These are phyloP conservation scores for Rutilus rutilus DNA, from an alignment of 2,113 vertebrate genomes.

Conservation along the genomic window DNA sequence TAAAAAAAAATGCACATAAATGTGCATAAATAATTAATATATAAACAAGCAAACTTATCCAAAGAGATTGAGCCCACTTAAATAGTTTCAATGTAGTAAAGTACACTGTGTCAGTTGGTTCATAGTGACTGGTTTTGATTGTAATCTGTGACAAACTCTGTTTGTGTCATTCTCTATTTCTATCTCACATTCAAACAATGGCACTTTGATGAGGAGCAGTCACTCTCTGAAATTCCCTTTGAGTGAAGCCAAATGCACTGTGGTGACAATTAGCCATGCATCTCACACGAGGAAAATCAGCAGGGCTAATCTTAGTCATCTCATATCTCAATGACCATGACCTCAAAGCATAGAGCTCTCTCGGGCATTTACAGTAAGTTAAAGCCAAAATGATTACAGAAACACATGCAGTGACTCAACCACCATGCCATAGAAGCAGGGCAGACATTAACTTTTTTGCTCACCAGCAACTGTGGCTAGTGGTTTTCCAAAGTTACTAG, in stretches of 20 bases:
- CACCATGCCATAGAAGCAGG: neutral
- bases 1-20: too few species aligned
- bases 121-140: conserved; percentile 43
- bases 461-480: too few species aligned
- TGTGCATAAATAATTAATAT: too few species aligned
- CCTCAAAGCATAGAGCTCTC: conserved; percentile 37
- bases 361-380: conserved; percentile 51
- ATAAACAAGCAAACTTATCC: too few species aligned
- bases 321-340: conserved; percentile 46
- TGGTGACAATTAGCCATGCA: conserved; percentile 50
- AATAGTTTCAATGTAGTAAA: too few species aligned
- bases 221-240: conserved; percentile 18
- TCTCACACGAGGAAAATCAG: conserved; percentile 50
- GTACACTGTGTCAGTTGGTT: neutral
- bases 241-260: conserved; percentile 31
- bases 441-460: too few species aligned
- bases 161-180: conserved; percentile 40
- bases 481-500: too few species aligned
- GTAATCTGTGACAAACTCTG: conserved; percentile 29
- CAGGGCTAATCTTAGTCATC: conserved; percentile 48
- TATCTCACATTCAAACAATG: conserved; percentile 48
- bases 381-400: conserved; percentile 36
- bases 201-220: conserved; percentile 47
- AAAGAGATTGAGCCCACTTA: too few species aligned
- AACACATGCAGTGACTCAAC: conserved; percentile 42